These are phyloP conservation scores for Oncorhynchus tshawytscha DNA, from an alignment of 2,113 vertebrate genomes.

Conservation along the genomic window DNA sequence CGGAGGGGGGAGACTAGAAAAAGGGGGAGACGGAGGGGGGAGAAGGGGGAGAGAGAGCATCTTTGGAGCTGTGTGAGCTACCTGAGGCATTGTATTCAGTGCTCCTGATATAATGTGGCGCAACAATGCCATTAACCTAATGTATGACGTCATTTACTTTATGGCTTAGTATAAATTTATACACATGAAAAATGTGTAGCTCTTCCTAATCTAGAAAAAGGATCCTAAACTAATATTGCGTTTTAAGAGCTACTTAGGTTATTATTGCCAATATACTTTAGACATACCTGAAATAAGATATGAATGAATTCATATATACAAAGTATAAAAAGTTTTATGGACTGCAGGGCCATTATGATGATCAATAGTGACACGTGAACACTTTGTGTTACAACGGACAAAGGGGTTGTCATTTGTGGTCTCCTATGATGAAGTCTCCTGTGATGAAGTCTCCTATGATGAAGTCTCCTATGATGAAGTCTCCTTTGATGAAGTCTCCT, in stretches of 20 bases:
- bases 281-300: slow-evolving; percentile 35
- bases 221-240: slow-evolving; percentile 58
- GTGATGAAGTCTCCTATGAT: slow-evolving; percentile 17
- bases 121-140: slow-evolving; percentile 70
- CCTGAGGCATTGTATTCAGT: slow-evolving; percentile 49
- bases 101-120: slow-evolving; percentile 54
- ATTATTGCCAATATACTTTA: slow-evolving; percentile 49
- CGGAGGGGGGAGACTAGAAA: slow-evolving; percentile 36
- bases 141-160: slow-evolving; percentile 68
- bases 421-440: slow-evolving; percentile 15
- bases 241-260: slow-evolving; percentile 58
- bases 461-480: slow-evolving; percentile 18
- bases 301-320: slow-evolving; percentile 50
- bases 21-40: slow-evolving; percentile 28
- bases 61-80: slow-evolving; percentile 36
- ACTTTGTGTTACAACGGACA: slow-evolving; percentile 32
- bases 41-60: slow-evolving; percentile 30
- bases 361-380: slow-evolving; percentile 31
- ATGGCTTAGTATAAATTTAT: slow-evolving; percentile 51
- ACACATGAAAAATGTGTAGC: slow-evolving; percentile 52
- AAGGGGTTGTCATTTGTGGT: slow-evolving; percentile 16
- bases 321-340: slow-evolving; percentile 46
- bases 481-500: slow-evolving; percentile 16
- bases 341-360: slow-evolving; percentile 30
- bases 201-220: slow-evolving; percentile 47